Percentiles rank a stretch among this genome's conserved stretches.
Conservation (phyloP, 2,888 invertebrate species). For the Hypsopygia costalis region DNA sequence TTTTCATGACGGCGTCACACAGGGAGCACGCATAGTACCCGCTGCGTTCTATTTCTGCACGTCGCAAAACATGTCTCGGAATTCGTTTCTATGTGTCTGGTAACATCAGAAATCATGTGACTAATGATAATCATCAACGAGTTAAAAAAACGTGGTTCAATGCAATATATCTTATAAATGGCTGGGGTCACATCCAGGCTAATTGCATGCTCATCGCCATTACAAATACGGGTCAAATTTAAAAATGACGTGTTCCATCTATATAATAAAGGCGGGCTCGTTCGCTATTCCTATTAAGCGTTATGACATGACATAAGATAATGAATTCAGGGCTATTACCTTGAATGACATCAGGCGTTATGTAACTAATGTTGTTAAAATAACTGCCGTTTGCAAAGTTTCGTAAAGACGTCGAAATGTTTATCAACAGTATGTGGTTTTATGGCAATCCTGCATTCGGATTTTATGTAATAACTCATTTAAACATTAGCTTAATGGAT, state of each 20-base stretch:
- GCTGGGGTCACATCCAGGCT: slow-evolving; percentile 7
- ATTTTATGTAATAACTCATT: no score
- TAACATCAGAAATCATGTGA: slow-evolving; percentile 76
- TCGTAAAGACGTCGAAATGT: slow-evolving; percentile 47
- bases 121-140: slow-evolving; percentile 50
- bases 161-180: slow-evolving; percentile 18
- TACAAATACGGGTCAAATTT: slow-evolving; percentile 31
- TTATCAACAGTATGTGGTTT: slow-evolving; percentile 28
- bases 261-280: slow-evolving; percentile 36
- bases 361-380: slow-evolving; percentile 47
- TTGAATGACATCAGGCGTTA: slow-evolving; percentile 51
- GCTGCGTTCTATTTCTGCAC: slow-evolving; percentile 76
- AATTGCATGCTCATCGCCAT: slow-evolving; percentile 24
- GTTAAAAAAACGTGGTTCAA: slow-evolving; percentile 38
- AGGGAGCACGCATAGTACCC: slow-evolving; percentile 71
- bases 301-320: slow-evolving; percentile 45
- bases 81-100: slow-evolving; percentile 77
- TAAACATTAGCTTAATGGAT: no score
- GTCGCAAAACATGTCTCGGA: slow-evolving; percentile 79
- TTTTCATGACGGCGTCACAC: slow-evolving; percentile 59
- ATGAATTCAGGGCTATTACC: slow-evolving; percentile 51
- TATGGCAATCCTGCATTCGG: no score
- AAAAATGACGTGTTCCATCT: slow-evolving; percentile 34
- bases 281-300: slow-evolving; percentile 40
- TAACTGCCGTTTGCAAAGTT: slow-evolving; percentile 50